Base-by-base conservation (phyloP, 2,113 vertebrate genomes). In the Xiphophorus couchianus region DNA sequence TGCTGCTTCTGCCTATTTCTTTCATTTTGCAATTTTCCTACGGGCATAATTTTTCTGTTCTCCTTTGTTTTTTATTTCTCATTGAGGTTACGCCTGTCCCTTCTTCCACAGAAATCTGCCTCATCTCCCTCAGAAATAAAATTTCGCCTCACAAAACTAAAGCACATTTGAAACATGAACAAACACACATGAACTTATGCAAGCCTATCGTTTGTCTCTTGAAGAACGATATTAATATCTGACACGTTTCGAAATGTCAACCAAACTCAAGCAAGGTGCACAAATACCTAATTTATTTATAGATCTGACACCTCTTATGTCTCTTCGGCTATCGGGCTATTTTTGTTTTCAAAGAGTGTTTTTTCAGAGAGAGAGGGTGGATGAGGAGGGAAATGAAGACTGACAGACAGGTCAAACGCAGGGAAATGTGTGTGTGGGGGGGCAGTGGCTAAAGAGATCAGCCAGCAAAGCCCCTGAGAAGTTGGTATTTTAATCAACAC, bases 231-330 rank as follows among this genome's bases (percentile, higher is more conserved):
- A 92, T 91, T 84, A 88, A 91, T 92, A 92, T 62, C 82, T 76
- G 69, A 74, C 79, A 78, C 74, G 74, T 83, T 86, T 84, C 84
- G 78, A 85, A 88, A 87, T 89, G 87, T 87, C 88, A 91, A 37
- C 73, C 22, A 25, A 54, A 71, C 69, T 84, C 63, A 89, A 85
- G 89, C 67, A 76, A 88, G 68, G 81, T 75, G 78, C 75, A 84
- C 88, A 89, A 87, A 83, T 81, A 84, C 2, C 71, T 68, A 77
- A 67, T 88, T 89, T 92, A 92, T 92, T 92, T 91, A 89, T 84
- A 85, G 83, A 87, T 84, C 87, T 84, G 83, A 89, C 83, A 74
- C 84, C 62, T 86, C 35, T 90, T 71, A 30, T 73, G 60, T 84
- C 76, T 81, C 78, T 25, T 70, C 74, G 81, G 88, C 77, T 88